Percentiles rank a stretch among this genome's conserved stretches.
Conservation (phyloP, 1,140 invertebrate genomes). For the Pogonognathellus flavescens region DNA sequence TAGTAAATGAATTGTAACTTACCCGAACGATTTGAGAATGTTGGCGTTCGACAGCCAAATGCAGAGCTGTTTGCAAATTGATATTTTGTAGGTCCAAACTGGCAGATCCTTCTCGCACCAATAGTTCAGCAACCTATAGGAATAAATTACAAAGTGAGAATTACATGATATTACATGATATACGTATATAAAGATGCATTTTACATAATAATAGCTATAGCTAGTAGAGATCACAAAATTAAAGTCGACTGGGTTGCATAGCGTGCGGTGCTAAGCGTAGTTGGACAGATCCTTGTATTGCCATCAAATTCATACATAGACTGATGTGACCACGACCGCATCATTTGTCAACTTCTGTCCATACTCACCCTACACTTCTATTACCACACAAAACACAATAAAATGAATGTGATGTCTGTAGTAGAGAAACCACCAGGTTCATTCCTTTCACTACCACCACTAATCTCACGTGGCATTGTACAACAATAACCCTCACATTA, state of each 20-base stretch:
- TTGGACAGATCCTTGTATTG: neutral
- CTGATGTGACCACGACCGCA: conserved; percentile 39
- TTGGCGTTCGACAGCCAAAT: conserved; percentile 94
- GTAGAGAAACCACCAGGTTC: neutral
- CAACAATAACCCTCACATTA: no score
- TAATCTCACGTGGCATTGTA: no score
- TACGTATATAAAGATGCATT: no score
- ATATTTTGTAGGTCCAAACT: conserved; percentile 91
- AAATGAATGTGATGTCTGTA: no score
- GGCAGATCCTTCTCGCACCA: conserved; percentile 88
- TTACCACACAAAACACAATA: no score
- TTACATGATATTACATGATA: no score
- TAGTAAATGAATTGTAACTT: conserved; percentile 66
- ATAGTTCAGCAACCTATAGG: conserved; percentile 84
- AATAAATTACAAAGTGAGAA: no score
- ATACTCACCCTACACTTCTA: neutral
- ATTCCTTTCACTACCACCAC: neutral
- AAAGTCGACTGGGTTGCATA: no score
- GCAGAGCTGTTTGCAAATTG: conserved; percentile 95
- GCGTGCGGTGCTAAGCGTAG: neutral
- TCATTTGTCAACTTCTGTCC: conserved; percentile 48
- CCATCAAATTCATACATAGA: conserved; percentile 39
- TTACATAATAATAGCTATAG: no score
- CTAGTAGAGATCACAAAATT: no score
- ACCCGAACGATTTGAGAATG: conserved; percentile 94